Conservation (phyloP, 2,113 vertebrate genomes). For the Rafetus swinhoei region DNA sequence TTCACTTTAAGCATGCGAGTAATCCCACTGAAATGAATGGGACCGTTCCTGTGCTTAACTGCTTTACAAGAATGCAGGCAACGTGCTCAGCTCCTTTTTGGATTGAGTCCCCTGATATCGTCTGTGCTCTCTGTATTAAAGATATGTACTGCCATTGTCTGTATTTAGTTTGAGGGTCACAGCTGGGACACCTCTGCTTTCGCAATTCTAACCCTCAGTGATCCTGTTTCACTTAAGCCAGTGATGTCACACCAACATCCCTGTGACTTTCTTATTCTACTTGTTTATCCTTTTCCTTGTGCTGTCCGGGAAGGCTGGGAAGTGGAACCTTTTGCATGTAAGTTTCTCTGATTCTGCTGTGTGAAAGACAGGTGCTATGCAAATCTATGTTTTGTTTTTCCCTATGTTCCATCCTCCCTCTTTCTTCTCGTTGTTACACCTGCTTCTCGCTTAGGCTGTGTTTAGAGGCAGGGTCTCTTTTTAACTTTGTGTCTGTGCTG, state of each 20-base stretch:
- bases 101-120: neutral
- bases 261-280: slow-evolving; percentile 70
- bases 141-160: neutral
- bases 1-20: neutral
- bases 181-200: slow-evolving; percentile 1
- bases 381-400: neutral
- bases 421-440: neutral
- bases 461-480: neutral
- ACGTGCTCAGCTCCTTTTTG: neutral
- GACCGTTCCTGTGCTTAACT: neutral
- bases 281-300: slow-evolving; percentile 79
- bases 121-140: neutral
- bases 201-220: neutral
- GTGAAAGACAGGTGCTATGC: neutral
- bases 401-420: neutral
- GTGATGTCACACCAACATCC: slow-evolving; percentile 56
- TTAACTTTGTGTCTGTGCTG: neutral
- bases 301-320: slow-evolving; percentile 90
- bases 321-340: slow-evolving; percentile 98
- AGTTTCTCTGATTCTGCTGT: slow-evolving; percentile 77
- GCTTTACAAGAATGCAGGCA: neutral
- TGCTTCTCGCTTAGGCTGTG: neutral
- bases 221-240: slow-evolving; percentile 32
- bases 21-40: neutral
- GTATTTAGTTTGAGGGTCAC: neutral